Percentiles rank a stretch among this genome's conserved stretches.
These are phyloP conservation scores for Zeugodacus cucurbitae DNA, from an alignment of 1,140 invertebrate genomes.

Conservation along the genomic window DNA sequence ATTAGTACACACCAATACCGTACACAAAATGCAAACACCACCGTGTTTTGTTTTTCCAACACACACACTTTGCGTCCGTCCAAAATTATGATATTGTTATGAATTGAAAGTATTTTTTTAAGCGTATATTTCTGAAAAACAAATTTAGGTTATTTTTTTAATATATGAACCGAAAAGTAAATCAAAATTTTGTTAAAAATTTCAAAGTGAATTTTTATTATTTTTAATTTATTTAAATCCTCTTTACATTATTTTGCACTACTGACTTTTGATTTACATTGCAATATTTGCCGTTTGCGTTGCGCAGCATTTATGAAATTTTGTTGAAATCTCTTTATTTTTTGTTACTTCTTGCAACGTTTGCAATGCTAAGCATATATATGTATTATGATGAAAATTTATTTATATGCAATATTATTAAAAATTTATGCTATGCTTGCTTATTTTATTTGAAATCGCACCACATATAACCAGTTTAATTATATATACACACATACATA, in stretches of 20 bases:
- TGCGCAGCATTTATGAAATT: not conserved
- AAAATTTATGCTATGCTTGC: not conserved
- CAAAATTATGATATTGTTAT: too few relatives aligned
- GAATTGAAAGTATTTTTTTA: too few relatives aligned
- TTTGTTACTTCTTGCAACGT: not conserved
- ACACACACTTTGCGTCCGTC: not conserved
- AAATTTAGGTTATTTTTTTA: not conserved
- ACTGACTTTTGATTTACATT: not conserved
- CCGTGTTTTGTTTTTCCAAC: not conserved
- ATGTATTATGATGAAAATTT: not conserved
- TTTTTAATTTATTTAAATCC: not conserved
- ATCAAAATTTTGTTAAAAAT: not conserved
- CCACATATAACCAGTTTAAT: not conserved
- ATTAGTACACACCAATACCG: not conserved
- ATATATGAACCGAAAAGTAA: not conserved
- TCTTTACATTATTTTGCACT: constrained; percentile 5
- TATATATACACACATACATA: not conserved
- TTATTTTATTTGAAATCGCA: not conserved
- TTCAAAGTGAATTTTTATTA: not conserved
- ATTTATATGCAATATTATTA: not conserved
- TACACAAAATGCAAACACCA: not conserved
- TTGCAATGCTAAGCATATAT: constrained; percentile 8
- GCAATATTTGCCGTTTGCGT: constrained; percentile 20
- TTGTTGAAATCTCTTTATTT: not conserved
- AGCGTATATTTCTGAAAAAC: too few relatives aligned